Base-by-base conservation (phyloP, 2,797 vertebrate genomes). In the Sebastes itinus region DNA sequence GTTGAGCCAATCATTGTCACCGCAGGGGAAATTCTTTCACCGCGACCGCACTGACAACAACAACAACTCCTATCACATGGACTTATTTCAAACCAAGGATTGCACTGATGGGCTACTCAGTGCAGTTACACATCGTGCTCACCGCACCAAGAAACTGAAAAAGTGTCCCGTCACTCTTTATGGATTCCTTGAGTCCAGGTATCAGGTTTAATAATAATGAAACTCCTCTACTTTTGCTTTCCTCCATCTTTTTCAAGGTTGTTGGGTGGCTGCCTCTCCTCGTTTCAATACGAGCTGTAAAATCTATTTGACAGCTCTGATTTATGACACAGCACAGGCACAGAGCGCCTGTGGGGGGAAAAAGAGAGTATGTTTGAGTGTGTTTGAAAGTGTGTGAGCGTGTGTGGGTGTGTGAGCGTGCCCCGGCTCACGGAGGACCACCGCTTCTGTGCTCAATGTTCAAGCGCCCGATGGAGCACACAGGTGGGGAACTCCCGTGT, bases 221-320 rank as follows among this genome's bases (percentile, higher is more conserved):
- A 85, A 87, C 55, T 77, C 63, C 64, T 74, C 73, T 80, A 80
- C 86, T 89, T 87, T 82, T 81, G 77, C 82, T 86, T 90, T 87
- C 81, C 80, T 91, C 88, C 81, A 88, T 88, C 81, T 38, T 88
- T 88, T 89, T 94, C 94, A 95, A 95, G 95, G 92, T 93, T 92
- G 88, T 89, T 89, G 90, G 91, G 89, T 81, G 88, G 86, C 84
- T 91, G 92, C 89, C 84, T 89, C 82, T 88, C 84, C 80, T 86
- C 80, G 85, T 92, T 93, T 93, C 92, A 92, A 89, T 71, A 80
- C 75, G 69, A 89, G 88, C 94, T 66, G 81, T 92, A 94, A 96
- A 95, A 94, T 92, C 78, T 91, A 90, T 92, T 81, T 90, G 92
- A 96, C 93, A 95, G 93, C 87, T 95, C 80, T 93, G 92, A 95